Conservation (phyloP, 2,888 invertebrate genomes). For the Drosophila niveifrons region DNA sequence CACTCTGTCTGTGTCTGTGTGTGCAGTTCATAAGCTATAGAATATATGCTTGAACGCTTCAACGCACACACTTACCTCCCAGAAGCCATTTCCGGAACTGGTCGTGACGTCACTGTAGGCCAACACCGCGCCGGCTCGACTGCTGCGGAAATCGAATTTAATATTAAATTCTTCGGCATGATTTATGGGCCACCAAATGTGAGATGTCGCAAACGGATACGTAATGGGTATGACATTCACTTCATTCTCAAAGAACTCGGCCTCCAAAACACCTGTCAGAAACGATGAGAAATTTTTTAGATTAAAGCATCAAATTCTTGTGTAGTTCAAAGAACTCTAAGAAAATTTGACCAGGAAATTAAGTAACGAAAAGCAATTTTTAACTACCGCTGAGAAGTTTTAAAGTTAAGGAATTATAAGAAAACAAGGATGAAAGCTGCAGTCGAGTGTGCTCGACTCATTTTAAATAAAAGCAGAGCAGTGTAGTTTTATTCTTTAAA, state of each 20-base stretch:
- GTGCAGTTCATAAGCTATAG: constrained; percentile 62
- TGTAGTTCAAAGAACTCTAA: too few relatives aligned
- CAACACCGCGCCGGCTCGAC: constrained; percentile 92
- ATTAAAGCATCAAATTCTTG: too few relatives aligned
- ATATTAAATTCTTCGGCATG: constrained; percentile 91
- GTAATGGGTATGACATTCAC: constrained; percentile 96
- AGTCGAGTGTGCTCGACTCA: too few relatives aligned
- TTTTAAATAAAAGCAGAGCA: too few relatives aligned
- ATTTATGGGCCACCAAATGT: constrained; percentile 95
- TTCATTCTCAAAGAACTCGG: constrained; percentile 93
- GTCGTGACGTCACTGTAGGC: constrained; percentile 93
- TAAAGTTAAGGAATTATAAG: too few relatives aligned
- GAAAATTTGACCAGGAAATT: too few relatives aligned
- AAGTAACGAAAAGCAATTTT: too few relatives aligned
- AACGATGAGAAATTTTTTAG: too few relatives aligned
- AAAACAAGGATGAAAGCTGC: too few relatives aligned
- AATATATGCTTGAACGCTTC: constrained; percentile 69
- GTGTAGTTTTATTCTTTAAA: too few relatives aligned
- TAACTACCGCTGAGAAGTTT: too few relatives aligned
- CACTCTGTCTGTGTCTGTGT: constrained; percentile 30
- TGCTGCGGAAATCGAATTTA: constrained; percentile 94
- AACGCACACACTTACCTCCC: constrained; percentile 89
- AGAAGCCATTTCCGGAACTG: constrained; percentile 91
- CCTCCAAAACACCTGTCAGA: constrained; percentile 89
- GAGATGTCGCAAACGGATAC: constrained; percentile 95